Conservation (phyloP, 2,113 vertebrate genomes). For the Rhizomys pruinosus region DNA sequence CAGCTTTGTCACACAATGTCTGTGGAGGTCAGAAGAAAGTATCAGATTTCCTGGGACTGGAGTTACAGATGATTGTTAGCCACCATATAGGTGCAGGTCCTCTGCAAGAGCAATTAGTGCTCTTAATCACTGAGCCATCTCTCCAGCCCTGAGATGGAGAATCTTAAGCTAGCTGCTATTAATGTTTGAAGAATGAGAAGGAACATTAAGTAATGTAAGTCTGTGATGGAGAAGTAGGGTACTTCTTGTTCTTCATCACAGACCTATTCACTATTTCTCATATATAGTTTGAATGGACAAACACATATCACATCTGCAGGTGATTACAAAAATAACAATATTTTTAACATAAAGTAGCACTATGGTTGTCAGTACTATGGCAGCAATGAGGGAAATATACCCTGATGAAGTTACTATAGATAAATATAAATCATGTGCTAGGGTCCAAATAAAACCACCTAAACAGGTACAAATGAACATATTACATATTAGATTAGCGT, state of each 20-base stretch:
- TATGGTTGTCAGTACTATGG: not conserved
- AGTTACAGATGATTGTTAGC: no score
- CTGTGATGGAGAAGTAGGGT: not conserved
- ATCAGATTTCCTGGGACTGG: no score
- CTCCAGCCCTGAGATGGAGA: no score
- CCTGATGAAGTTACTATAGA: not conserved
- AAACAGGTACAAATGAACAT: constrained; percentile 20
- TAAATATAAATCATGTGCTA: constrained; percentile 40
- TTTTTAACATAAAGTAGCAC: constrained; percentile 47
- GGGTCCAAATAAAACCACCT: constrained; percentile 29
- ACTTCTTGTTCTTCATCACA: constrained; percentile 33
- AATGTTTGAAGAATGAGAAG: not conserved
- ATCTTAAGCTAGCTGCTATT: constrained; percentile 9
- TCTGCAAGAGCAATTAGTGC: no score
- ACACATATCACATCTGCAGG: not conserved
- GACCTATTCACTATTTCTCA: not conserved
- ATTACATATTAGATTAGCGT: no score
- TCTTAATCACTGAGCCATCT: no score
- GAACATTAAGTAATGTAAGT: not conserved
- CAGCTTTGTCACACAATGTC: no score
- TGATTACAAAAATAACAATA: constrained; percentile 41
- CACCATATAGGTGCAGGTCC: no score
- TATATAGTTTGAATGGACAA: not conserved
- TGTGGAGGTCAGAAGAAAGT: no score
- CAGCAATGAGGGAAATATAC: constrained; percentile 31